These are phyloP conservation scores for Garrulus glandarius DNA, from an alignment of 2,797 vertebrate genomes.

Conservation along the genomic window DNA sequence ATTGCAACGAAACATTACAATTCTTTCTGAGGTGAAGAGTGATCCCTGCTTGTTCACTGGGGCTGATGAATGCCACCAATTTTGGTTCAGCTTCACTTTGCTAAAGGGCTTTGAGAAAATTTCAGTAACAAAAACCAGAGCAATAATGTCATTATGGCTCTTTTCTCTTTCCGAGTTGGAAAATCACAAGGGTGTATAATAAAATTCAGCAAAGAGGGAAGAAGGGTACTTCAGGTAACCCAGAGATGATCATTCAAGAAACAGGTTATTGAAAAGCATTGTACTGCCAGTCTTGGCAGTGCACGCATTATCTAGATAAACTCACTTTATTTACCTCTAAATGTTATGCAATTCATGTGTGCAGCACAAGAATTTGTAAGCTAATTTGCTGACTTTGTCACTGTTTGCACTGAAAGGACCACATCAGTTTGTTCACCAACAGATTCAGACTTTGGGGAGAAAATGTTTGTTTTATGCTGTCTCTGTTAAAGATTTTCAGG, in stretches of 20 bases:
- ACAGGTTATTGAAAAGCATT: not conserved
- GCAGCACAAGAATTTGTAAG: not conserved
- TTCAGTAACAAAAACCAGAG: not conserved
- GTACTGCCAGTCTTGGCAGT: not conserved
- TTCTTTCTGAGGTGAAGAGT: not conserved
- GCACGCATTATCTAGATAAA: not conserved
- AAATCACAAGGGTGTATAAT: not conserved
- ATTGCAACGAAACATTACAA: not conserved
- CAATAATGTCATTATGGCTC: not conserved
- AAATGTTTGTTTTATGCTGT: not conserved
- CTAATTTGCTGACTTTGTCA: not conserved
- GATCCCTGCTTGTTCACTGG: not conserved
- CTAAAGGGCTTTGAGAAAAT: constrained; percentile 24
- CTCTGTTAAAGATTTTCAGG: not conserved
- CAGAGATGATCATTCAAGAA: not conserved
- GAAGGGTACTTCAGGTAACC: not conserved
- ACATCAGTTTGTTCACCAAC: not conserved
- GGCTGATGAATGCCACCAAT: constrained; percentile 24
- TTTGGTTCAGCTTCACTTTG: not conserved
- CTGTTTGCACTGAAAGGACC: not conserved
- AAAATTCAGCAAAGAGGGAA: constrained; percentile 1
- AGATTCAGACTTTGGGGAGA: not conserved
- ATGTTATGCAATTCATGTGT: not conserved
- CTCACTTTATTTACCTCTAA: not conserved
- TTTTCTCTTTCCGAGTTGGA: not conserved